A percentile compares a stretch with the other conserved stretches of the same genome.
These are phyloP conservation scores for Holocentrus rufus DNA, from an alignment of 2,797 vertebrate species.

Conservation along the genomic window DNA sequence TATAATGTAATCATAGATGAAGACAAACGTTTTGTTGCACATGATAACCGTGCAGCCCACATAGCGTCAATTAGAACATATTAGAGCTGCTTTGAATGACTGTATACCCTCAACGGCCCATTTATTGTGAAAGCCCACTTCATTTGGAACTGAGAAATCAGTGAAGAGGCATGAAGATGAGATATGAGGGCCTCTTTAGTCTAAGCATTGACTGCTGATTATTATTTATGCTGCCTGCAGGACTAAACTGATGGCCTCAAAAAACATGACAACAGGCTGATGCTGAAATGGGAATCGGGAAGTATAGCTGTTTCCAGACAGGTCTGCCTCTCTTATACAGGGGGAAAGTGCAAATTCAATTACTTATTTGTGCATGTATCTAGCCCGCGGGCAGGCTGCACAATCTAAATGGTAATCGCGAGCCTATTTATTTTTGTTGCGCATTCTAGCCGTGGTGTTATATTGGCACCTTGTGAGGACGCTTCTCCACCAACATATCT, in stretches of 20 bases:
- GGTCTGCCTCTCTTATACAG: constrained; percentile 51
- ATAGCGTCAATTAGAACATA: constrained; percentile 16
- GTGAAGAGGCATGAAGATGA: constrained; percentile 42
- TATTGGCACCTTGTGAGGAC: constrained; percentile 47
- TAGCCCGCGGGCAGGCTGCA: constrained; percentile 62
- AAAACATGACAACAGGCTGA: constrained; percentile 50
- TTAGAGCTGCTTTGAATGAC: constrained; percentile 20
- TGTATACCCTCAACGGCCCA: constrained; percentile 17
- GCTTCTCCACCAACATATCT: constrained; percentile 51
- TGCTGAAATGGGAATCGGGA: constrained; percentile 60
- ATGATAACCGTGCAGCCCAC: background rate
- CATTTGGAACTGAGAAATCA: constrained; percentile 49
- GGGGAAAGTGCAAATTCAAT: constrained; percentile 72
- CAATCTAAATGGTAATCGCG: constrained; percentile 80
- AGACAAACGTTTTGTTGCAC: constrained; percentile 18
- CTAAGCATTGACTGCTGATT: constrained; percentile 58
- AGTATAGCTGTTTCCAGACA: constrained; percentile 58
- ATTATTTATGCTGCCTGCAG: constrained; percentile 60
- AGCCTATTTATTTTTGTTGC: constrained; percentile 67
- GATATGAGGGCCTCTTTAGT: constrained; percentile 49
- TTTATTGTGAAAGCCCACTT: constrained; percentile 51
- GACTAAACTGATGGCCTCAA: constrained; percentile 50
- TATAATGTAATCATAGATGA: constrained; percentile 14
- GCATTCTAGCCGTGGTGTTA: constrained; percentile 43
- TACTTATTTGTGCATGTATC: constrained; percentile 76